A percentile compares a stretch with the other conserved stretches of the same genome.
phyloP scores from a whole-genome alignment of 2,113 vertebrate species.

The Eulemur rufifrons region DNA sequence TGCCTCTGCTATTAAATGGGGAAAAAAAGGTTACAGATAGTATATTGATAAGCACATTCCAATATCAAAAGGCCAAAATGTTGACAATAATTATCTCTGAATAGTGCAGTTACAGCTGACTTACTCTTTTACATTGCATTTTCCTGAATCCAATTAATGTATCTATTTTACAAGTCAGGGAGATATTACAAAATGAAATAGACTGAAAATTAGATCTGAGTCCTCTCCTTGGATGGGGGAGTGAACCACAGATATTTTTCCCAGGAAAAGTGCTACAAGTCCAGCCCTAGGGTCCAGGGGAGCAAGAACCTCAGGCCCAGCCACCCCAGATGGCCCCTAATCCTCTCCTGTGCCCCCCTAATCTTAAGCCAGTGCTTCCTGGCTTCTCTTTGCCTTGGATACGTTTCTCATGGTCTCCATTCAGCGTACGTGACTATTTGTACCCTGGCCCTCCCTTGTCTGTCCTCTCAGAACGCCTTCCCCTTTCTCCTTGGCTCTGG shows the following conservation, averaged over 20 bases:
- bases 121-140: not conserved
- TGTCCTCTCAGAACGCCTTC: not conserved
- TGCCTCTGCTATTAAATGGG: not conserved
- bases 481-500: not conserved
- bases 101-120: not conserved
- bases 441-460: not conserved
- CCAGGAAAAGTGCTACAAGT: not conserved
- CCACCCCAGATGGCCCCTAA: not conserved
- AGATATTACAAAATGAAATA: not conserved
- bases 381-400: not conserved
- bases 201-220: not conserved
- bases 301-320: not conserved
- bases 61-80: not conserved
- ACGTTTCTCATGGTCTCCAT: fast-evolving
- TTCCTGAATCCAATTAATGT: not conserved
- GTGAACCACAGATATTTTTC: not conserved
- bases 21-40: not conserved
- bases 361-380: not conserved
- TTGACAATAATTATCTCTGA: not conserved
- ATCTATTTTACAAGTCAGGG: not conserved
- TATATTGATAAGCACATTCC: not conserved
- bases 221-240: not conserved
- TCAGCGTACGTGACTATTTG: not conserved
- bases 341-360: not conserved
- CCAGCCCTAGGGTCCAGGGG: not conserved